Evolutionary conservation across 2,113 vertebrate species (phyloP).

Genomic region (Hepsetus odoe): DNA sequence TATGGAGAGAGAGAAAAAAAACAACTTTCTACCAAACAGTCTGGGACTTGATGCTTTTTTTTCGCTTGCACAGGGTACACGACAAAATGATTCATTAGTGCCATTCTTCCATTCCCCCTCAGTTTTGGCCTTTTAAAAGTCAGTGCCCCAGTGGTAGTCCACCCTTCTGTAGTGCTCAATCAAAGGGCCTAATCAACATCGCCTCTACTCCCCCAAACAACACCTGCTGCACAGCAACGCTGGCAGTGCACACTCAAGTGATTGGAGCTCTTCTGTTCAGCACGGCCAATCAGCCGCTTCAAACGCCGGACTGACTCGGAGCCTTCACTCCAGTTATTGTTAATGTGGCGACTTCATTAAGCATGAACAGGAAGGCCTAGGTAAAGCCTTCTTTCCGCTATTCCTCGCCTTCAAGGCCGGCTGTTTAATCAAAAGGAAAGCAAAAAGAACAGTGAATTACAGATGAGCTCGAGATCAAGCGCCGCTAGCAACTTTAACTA

Average conservation of each 20-base stretch:
- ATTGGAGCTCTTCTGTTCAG: conserved; percentile 49
- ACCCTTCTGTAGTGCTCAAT: conserved; percentile 47
- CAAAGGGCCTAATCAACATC: conserved; percentile 55
- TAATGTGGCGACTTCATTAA: conserved; percentile 46
- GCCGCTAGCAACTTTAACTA: background rate
- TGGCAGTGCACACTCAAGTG: conserved; percentile 30
- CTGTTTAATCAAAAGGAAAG: conserved; percentile 7
- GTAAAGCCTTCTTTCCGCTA: background rate
- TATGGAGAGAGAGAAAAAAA: background rate
- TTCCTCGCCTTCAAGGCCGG: background rate
- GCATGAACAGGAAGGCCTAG: conserved; percentile 2
- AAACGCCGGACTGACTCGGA: conserved; percentile 11
- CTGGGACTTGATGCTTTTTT: conserved; percentile 22
- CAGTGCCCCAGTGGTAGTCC: conserved; percentile 48
- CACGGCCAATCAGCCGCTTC: conserved; percentile 42
- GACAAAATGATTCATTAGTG: conserved; percentile 50
- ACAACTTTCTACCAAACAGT: conserved; percentile 24
- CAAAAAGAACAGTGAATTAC: conserved; percentile 20
- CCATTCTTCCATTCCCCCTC: conserved; percentile 16
- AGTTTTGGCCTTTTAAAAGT: conserved; percentile 33
- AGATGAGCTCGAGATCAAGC: conserved; percentile 20
- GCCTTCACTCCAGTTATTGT: conserved; percentile 12
- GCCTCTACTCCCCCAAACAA: conserved; percentile 37
- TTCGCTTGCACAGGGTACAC: conserved; percentile 4
- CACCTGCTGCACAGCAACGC: conserved; percentile 42